Conservation (phyloP, 2,797 vertebrate genomes). For the Lates japonicus region DNA sequence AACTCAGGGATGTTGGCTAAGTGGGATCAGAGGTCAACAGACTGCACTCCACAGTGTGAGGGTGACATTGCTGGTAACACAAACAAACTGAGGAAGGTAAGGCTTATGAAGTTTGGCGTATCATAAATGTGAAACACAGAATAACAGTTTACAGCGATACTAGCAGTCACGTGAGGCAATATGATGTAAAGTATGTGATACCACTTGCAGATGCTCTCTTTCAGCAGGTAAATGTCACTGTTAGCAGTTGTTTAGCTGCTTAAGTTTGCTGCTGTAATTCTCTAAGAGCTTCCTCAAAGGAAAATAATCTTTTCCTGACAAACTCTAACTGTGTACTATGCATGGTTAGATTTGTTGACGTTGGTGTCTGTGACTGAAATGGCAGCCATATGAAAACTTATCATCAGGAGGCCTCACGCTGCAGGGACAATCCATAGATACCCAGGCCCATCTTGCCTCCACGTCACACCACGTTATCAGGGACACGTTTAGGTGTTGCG, state of each 20-base stretch:
- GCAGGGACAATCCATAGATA: background rate
- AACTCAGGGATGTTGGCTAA: constrained; percentile 25
- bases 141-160: background rate
- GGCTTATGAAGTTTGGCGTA: background rate
- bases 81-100: constrained; percentile 14
- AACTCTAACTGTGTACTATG: background rate
- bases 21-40: constrained; percentile 43
- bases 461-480: background rate
- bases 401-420: background rate
- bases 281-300: background rate
- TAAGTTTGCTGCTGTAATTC: background rate
- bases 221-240: background rate
- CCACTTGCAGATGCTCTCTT: background rate
- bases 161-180: background rate
- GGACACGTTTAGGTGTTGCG: constrained; percentile 42
- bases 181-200: too few species aligned
- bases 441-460: too few species aligned
- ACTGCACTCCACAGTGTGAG: background rate
- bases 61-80: too few species aligned
- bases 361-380: background rate
- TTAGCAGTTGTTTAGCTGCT: background rate
- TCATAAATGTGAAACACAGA: background rate
- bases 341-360: background rate
- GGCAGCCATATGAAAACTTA: constrained; percentile 8
- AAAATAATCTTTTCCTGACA: background rate